Conservation (phyloP, 2,113 vertebrate genomes). For the Delphinapterus leucas region DNA sequence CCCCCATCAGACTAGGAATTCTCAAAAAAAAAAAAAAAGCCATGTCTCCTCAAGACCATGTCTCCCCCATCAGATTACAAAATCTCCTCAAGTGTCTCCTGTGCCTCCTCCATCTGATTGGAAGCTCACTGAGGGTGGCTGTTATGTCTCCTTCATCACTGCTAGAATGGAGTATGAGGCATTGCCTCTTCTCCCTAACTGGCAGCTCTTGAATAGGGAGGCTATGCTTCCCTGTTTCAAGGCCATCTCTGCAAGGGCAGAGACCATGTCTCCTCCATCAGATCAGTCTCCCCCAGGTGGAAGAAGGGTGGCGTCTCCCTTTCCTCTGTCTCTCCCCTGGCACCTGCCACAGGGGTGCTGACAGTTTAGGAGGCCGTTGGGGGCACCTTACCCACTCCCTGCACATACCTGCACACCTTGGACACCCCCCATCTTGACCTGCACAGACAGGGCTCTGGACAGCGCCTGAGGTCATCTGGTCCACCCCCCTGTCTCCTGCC, state of each 20-base stretch:
- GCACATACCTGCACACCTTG: constrained; percentile 36
- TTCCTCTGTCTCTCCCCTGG: constrained; percentile 11
- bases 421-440: not conserved
- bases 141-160: not conserved
- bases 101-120: not conserved
- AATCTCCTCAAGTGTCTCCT: not conserved
- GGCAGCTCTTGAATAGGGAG: not conserved
- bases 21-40: not conserved
- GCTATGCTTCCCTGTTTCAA: not conserved
- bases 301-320: not conserved
- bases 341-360: not conserved
- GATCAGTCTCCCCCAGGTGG: not conserved
- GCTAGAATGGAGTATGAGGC: not conserved
- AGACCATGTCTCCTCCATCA: not conserved
- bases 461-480: not conserved
- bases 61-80: constrained; percentile 3
- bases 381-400: not conserved
- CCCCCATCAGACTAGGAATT: constrained; percentile 57
- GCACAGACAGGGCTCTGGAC: not conserved
- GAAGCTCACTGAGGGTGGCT: not conserved
- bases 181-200: not conserved
- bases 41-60: not conserved
- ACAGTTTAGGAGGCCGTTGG: not conserved
- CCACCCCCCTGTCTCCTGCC: not conserved
- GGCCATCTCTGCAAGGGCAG: not conserved